Conservation (phyloP, 2,797 vertebrate species). For the Amphiprion clarkii region DNA sequence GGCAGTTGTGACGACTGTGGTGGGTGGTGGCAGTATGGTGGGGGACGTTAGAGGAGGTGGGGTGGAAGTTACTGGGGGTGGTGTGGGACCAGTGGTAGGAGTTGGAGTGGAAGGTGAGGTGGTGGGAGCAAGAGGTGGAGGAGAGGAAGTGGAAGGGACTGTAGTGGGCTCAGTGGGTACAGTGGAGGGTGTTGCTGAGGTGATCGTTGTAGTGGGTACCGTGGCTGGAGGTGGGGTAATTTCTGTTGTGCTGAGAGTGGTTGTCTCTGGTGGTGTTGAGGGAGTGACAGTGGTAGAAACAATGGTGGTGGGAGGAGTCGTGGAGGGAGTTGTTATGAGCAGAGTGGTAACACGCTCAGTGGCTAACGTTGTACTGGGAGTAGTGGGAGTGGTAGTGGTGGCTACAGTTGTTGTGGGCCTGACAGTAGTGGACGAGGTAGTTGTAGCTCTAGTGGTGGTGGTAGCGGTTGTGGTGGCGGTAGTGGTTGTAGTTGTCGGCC, state of each 20-base stretch:
- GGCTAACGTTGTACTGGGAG: slow-evolving; percentile 61
- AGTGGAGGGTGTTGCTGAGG: slow-evolving; percentile 44
- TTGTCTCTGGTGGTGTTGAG: slow-evolving; percentile 39
- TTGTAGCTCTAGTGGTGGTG: slow-evolving; percentile 33
- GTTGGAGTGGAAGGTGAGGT: slow-evolving; percentile 29
- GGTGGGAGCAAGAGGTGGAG: slow-evolving; percentile 24
- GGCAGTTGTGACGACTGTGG: slow-evolving; percentile 31
- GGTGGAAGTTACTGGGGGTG: slow-evolving; percentile 36
- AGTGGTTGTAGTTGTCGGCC: slow-evolving; percentile 54
- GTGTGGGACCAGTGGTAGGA: slow-evolving; percentile 25
- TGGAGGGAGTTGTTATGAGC: slow-evolving; percentile 40
- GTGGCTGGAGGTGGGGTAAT: slow-evolving; percentile 41
- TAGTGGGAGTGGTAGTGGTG: slow-evolving; percentile 45
- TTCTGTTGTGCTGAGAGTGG: slow-evolving; percentile 58
- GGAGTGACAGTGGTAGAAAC: slow-evolving; percentile 45
- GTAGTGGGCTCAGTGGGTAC: slow-evolving; percentile 52
- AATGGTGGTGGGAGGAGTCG: slow-evolving; percentile 50
- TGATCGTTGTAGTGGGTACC: slow-evolving; percentile 22
- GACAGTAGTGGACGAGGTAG: slow-evolving; percentile 44
- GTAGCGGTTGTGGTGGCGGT: slow-evolving; percentile 32
- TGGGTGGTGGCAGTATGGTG: slow-evolving; percentile 26
- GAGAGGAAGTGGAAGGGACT: slow-evolving; percentile 43
- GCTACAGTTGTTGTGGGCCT: slow-evolving; percentile 61
- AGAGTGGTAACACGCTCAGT: slow-evolving; percentile 53
- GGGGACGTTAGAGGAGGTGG: slow-evolving; percentile 37